Evolutionary conservation across 2,113 vertebrate genomes (phyloP), one percentile per base, ranked within the genome.

Genomic region (Stercorarius parasiticus): DNA sequence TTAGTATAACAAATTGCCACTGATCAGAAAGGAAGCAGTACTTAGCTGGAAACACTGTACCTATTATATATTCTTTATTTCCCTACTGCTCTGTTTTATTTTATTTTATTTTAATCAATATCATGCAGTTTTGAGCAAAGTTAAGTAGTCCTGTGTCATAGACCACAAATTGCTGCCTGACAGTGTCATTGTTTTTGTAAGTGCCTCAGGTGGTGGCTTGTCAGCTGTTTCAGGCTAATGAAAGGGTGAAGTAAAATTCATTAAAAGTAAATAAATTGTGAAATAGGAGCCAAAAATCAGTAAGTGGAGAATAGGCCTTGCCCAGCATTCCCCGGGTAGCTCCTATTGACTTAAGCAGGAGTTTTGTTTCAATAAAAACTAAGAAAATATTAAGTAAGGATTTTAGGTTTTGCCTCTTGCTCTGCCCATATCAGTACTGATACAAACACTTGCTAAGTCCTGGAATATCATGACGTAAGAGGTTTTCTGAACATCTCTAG

Each of bases 21-120:
- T 40, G 47, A 78, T 43, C 61, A 86, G 47, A 84, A 95, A 91
- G 88, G 88, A 97, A 74, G 82, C 86, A 88, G 64, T 47, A 49
- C 64, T 93, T 96, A 78, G n/a, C 74, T 90, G 82, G 65, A 88
- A 94, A 71, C 40, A 36, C 43, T 52, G 15, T 62, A 36, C 65
- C 43, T 93, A 3, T 90, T 90, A 42, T 8, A n/a, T 73, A 40
- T 56, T 65, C 49, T 91, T 71, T 93, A 91, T 91, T 94, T 95
- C 86, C 78, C 4, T 11, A 10, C 27, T 65, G 13, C 77, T 94
- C 49, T 86, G 19, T 74, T 93, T 65, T 79, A 53, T 88, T 79
- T 36, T 50, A 23, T 74, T 91, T 90, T 83, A 62, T 72, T 96
- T 93, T 62, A 95, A 86, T 96, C 90, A 88, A 93, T 96, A 71